phyloP scores from a whole-genome alignment of 2,113 vertebrate genomes.

The Zosterops pallidus region DNA sequence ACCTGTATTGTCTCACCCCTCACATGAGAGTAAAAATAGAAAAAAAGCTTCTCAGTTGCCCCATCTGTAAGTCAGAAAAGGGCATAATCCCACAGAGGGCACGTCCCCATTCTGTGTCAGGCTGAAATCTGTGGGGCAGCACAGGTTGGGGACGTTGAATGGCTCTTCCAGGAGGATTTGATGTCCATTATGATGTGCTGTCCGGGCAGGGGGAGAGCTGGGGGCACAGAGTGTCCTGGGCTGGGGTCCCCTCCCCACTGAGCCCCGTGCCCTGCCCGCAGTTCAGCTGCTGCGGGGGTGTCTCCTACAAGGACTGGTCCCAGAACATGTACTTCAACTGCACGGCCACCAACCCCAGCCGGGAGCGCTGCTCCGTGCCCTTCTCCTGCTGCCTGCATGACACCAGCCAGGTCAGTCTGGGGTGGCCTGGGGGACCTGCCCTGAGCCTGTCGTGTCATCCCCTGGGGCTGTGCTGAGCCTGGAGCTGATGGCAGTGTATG shows the following conservation, averaged over 20 bases:
- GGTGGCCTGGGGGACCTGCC: not conserved
- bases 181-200: accelerated
- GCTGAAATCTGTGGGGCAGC: not conserved
- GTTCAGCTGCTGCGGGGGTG: not conserved
- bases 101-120: not conserved
- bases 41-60: too few species aligned
- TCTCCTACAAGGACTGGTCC: constrained; percentile 38
- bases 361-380: not conserved
- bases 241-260: not conserved
- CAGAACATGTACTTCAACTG: constrained; percentile 39
- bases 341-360: not conserved
- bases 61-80: too few species aligned
- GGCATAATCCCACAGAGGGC: not conserved
- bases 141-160: accelerated
- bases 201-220: not conserved
- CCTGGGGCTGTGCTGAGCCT: not conserved
- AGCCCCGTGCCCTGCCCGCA: not conserved
- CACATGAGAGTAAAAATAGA: too few species aligned
- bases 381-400: constrained; percentile 20
- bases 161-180: not conserved
- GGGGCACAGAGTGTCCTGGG: not conserved
- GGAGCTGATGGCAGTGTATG: accelerated
- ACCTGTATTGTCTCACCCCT: too few species aligned
- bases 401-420: not conserved
- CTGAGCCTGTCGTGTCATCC: too few species aligned